Evolutionary conservation across 1,140 invertebrate species (phyloP).

Genomic region (Hormaphis cornu): DNA sequence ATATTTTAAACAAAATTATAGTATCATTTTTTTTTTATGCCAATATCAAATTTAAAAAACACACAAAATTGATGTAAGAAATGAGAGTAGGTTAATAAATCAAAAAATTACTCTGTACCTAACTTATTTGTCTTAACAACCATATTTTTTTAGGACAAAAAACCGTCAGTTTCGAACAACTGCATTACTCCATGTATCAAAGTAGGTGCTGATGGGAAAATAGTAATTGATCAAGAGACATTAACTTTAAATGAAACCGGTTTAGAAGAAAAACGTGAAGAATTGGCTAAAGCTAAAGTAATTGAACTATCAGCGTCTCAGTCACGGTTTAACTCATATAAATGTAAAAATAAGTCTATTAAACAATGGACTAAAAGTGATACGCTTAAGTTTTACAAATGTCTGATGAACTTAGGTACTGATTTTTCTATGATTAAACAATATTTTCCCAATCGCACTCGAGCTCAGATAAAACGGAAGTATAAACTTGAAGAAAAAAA

Average conservation of each 20-base stretch:
- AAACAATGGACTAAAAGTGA: constrained; percentile 45
- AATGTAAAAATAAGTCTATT: constrained; percentile 38
- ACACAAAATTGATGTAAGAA: too few relatives aligned
- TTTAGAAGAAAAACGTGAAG: constrained; percentile 51
- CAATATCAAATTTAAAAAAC: too few relatives aligned
- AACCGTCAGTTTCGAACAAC: constrained; percentile 48
- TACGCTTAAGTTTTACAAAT: constrained; percentile 76
- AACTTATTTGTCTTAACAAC: background rate
- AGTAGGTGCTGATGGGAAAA: constrained; percentile 74
- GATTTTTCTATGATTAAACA: constrained; percentile 80
- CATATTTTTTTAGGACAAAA: constrained; percentile 9
- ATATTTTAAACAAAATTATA: too few relatives aligned
- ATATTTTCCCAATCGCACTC: constrained; percentile 65
- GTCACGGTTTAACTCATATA: constrained; percentile 50
- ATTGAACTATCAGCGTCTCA: constrained; percentile 53
- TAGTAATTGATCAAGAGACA: constrained; percentile 74
- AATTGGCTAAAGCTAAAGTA: constrained; percentile 53
- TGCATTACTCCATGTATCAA: constrained; percentile 63
- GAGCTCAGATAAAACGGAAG: constrained; percentile 72
- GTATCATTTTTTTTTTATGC: too few relatives aligned
- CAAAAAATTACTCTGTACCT: too few relatives aligned
- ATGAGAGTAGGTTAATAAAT: too few relatives aligned
- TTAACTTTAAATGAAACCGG: constrained; percentile 59
- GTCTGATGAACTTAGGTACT: constrained; percentile 75
- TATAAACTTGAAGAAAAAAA: constrained; percentile 56